These are phyloP conservation scores for Argopecten irradians DNA, from an alignment of 1,140 invertebrate species.

Conservation along the genomic window DNA sequence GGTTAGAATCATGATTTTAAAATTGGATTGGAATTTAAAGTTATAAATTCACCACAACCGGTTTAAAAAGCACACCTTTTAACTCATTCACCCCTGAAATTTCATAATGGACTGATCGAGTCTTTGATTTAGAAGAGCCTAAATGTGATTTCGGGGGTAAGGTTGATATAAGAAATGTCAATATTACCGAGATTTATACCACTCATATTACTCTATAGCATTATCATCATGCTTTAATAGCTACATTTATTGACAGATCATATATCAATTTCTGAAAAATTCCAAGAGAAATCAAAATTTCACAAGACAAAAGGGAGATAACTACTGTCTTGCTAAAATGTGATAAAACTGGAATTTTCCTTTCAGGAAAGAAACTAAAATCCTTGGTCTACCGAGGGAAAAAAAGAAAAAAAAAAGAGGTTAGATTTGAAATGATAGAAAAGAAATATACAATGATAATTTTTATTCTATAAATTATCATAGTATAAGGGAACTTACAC, in stretches of 20 bases:
- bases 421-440: background rate
- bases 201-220: too few species aligned
- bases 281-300: background rate
- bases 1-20: background rate
- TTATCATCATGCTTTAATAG: background rate
- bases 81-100: background rate
- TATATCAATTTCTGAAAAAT: background rate
- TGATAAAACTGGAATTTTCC: slow-evolving; percentile 1
- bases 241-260: background rate
- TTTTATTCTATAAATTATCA: background rate
- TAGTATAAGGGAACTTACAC: background rate
- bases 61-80: background rate
- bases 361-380: background rate
- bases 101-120: too few species aligned
- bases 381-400: background rate
- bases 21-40: background rate
- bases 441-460: background rate
- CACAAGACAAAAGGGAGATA: background rate
- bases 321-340: background rate
- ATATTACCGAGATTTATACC: background rate
- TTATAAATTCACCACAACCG: background rate
- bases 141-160: too few species aligned
- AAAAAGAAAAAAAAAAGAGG: background rate
- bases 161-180: slow-evolving; percentile 2
- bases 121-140: too few species aligned